Evolutionary conservation across 2,888 invertebrate species (phyloP).

Genomic region (Panopea generosa): DNA sequence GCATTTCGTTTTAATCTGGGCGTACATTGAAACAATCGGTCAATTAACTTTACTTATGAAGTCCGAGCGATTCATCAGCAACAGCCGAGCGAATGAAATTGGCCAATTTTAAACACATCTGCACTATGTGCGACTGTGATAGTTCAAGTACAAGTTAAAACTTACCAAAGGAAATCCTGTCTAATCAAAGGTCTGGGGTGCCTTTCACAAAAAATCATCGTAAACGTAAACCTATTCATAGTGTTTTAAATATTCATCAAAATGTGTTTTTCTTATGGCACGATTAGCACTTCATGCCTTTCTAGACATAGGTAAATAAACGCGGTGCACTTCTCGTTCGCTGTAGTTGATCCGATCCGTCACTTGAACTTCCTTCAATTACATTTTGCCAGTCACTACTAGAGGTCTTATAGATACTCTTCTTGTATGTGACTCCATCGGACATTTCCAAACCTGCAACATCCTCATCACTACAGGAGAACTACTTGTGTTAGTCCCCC

Average conservation of each 20-base stretch:
- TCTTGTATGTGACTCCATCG: neutral
- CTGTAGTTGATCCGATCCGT: neutral
- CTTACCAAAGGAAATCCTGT: conserved; percentile 4
- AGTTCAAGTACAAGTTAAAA: neutral
- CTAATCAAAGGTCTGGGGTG: neutral
- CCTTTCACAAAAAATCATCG: no score
- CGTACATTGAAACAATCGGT: neutral
- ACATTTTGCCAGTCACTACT: neutral
- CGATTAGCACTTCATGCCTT: no score
- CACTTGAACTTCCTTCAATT: neutral
- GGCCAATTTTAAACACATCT: conserved; percentile 14
- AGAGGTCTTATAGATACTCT: neutral
- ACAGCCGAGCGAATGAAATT: conserved; percentile 20
- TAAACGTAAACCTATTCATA: no score
- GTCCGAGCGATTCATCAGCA: neutral
- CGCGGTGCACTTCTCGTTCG: conserved; percentile 8
- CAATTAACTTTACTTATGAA: conserved; percentile 1
- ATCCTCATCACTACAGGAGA: no score
- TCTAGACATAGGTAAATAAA: conserved; percentile 5
- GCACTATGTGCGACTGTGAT: conserved; percentile 11
- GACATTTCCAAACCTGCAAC: no score
- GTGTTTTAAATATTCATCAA: no score
- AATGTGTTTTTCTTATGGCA: no score
- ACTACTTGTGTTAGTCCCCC: no score
- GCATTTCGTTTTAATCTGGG: neutral